Conservation (phyloP, 1,140 invertebrate genomes). For the Cataglyphis hispanica region DNA sequence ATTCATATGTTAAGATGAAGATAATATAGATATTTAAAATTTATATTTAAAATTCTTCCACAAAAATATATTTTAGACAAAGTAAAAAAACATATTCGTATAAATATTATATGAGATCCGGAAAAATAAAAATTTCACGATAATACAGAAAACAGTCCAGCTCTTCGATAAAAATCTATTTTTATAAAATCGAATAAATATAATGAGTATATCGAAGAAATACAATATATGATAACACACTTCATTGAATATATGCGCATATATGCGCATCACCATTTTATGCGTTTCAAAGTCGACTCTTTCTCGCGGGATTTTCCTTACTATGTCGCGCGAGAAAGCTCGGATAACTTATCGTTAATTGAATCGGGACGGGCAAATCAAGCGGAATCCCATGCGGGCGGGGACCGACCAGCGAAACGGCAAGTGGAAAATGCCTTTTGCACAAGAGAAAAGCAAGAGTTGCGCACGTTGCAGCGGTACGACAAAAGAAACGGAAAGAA, state of each 20-base stretch:
- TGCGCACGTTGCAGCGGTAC: slow-evolving; percentile 21
- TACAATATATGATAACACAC: not conserved
- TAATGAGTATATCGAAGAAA: too few species aligned
- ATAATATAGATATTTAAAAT: not conserved
- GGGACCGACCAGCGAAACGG: slow-evolving; percentile 20
- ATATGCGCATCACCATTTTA: not conserved
- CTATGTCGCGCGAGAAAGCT: not conserved
- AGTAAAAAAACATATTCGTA: not conserved
- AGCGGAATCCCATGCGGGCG: slow-evolving; percentile 34
- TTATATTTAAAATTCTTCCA: not conserved
- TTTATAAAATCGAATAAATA: not conserved
- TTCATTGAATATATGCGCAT: not conserved
- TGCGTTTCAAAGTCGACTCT: not conserved
- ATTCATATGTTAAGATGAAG: slow-evolving; percentile 8
- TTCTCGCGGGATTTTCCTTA: not conserved
- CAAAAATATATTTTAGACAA: not conserved
- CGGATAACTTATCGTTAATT: slow-evolving; percentile 54
- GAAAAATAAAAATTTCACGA: not conserved
- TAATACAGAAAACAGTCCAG: not conserved
- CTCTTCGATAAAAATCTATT: not conserved
- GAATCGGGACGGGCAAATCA: slow-evolving; percentile 41
- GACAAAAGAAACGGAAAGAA: slow-evolving; percentile 56
- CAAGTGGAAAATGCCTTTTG: slow-evolving; percentile 39
- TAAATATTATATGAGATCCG: too few species aligned
- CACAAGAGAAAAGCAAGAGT: too few species aligned